Conservation (phyloP, 2,888 invertebrate genomes). For the Cheilosia pagana region DNA sequence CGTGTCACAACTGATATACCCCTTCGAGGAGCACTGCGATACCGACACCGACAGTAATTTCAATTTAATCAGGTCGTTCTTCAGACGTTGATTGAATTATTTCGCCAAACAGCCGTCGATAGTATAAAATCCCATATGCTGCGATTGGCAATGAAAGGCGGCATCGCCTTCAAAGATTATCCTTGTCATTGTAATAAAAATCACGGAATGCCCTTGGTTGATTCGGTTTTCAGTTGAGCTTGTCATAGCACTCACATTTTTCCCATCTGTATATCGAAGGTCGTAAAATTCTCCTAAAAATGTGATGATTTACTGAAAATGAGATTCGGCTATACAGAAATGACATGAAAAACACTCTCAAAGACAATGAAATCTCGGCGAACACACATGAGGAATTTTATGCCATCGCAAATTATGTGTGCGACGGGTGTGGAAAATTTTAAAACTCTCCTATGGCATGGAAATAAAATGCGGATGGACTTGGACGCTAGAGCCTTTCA, state of each 20-base stretch:
- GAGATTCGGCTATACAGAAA: not conserved
- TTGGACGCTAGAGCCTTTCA: not conserved
- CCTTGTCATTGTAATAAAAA: conserved; percentile 34
- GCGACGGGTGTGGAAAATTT: conserved; percentile 29
- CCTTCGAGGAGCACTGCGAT: too few relatives aligned
- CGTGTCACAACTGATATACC: not conserved
- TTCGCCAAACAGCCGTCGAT: conserved; percentile 1
- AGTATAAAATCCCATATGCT: conserved; percentile 9
- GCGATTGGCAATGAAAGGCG: conserved; percentile 9
- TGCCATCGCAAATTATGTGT: conserved; percentile 12
- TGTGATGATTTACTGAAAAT: conserved; percentile 48
- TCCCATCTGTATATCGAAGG: conserved; percentile 4
- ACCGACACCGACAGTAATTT: conserved; percentile 8
- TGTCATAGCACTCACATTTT: conserved; percentile 15
- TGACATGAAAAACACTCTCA: conserved; percentile 12
- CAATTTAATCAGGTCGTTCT: conserved; percentile 5
- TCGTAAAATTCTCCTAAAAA: conserved; percentile 45
- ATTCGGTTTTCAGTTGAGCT: conserved; percentile 21
- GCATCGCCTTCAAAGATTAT: conserved; percentile 26
- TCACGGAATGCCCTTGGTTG: conserved; percentile 18
- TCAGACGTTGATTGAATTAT: conserved; percentile 12
- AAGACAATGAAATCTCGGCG: conserved; percentile 37
- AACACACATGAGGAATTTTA: conserved; percentile 29
- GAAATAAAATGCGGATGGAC: not conserved
- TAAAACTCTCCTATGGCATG: conserved; percentile 8